Evolutionary conservation across 2,113 vertebrate species (phyloP), one percentile per base, ranked within the genome.

Genomic region (Gambusia holbrooki): DNA sequence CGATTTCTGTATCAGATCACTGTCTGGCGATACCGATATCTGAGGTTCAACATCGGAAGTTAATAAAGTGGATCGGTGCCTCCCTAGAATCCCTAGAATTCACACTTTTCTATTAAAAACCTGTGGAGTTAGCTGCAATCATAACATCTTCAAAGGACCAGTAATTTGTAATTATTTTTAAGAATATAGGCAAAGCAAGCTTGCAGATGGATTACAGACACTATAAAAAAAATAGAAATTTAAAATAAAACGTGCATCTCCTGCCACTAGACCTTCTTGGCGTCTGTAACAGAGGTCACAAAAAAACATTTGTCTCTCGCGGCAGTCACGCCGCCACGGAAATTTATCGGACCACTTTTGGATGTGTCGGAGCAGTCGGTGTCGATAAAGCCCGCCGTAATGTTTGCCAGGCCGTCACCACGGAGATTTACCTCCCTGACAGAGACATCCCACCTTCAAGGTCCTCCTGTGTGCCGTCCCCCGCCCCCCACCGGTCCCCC

Each of bases 321-420:
- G 83, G 77, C 88, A 86, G 90, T 92, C 91, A 91, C 89, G 82
- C 88, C 69, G 28, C 71, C 71, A 67, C 91, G 65, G 72, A 88
- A 80, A 85, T 90, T 91, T 91, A 94, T 92, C 71, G 91, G 84
- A 83, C 93, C 76, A 79, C 93, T 95, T 96, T 94, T 92, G 82
- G 69, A 88, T 85, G 87, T 88, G 90, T 93, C 91, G 89, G 90
- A 89, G 51, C 19, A 88, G 88, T 94, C 93, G 83, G 83, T 94
- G 94, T 94, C 94, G 94, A 93, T 95, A 95, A 95, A 92, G 88
- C 92, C 88, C 58, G 91, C 92, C 89, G 95, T 96, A 94, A 95
- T 94, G 95, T 94, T 94, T 93, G 94, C 91, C 91, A 91, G 89
- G 85, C 84, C 92, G 87, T 94, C 89, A 90, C 85, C 64, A 58